Conservation (phyloP, 2,797 vertebrate species). For the Ibycter americanus region DNA sequence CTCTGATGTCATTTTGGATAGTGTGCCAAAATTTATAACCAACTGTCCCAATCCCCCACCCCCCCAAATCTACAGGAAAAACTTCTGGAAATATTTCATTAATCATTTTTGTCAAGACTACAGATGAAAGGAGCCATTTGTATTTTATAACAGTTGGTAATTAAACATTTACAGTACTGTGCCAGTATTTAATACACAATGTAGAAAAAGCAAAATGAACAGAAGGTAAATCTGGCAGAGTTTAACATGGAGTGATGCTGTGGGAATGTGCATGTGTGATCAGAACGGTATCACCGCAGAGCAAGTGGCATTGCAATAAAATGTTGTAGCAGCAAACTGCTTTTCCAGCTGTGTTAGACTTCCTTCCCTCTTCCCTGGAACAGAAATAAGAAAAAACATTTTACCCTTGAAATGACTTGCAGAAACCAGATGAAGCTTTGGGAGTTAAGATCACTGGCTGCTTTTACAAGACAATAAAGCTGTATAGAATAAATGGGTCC, state of each 20-base stretch:
- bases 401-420: background rate
- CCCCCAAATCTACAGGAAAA: background rate
- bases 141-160: conserved; percentile 5
- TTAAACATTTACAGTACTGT: background rate
- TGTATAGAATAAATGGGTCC: background rate
- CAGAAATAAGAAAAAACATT: background rate
- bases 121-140: background rate
- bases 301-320: background rate
- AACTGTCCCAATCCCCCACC: background rate
- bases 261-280: background rate
- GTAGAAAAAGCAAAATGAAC: conserved; percentile 7
- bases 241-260: background rate
- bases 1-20: background rate
- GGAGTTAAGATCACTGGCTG: background rate
- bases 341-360: background rate
- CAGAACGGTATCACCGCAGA: background rate
- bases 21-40: background rate
- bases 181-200: background rate
- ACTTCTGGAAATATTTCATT: background rate
- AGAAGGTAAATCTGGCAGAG: conserved; percentile 22
- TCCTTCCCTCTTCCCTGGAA: background rate
- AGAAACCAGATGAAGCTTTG: background rate
- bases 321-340: background rate
- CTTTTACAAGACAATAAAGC: background rate
- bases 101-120: background rate